phyloP scores from a whole-genome alignment of 2,797 vertebrate genomes.

The Siniperca scherzeri region DNA sequence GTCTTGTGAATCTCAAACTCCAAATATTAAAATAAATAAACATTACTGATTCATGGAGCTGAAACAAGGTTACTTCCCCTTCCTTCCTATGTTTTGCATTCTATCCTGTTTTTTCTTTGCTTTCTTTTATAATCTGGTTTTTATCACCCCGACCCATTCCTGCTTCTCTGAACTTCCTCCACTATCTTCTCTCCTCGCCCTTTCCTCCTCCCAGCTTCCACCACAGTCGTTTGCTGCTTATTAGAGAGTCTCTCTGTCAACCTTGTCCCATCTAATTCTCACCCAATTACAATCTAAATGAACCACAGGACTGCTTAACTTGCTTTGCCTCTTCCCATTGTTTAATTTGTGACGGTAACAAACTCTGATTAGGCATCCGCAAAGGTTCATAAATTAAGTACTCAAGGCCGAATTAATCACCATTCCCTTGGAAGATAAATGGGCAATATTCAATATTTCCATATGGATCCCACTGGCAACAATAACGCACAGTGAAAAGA shows the following conservation, averaged over 20 bases:
- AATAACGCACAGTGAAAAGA: conserved; percentile 33
- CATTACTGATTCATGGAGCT: too few relatives aligned
- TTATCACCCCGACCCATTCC: not conserved
- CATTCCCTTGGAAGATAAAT: conserved; percentile 63
- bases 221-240: conserved; percentile 71
- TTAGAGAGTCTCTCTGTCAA: conserved; percentile 77
- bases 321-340: conserved; percentile 78
- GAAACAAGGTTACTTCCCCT: not conserved
- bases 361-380: conserved; percentile 75
- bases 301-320: conserved; percentile 79
- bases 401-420: conserved; percentile 76
- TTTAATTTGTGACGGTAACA: conserved; percentile 83
- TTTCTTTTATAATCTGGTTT: not conserved
- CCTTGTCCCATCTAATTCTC: conserved; percentile 79
- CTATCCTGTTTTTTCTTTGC: not conserved
- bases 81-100: too few relatives aligned
- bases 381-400: conserved; percentile 79
- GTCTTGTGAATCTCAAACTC: not conserved
- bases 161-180: conserved; percentile 1
- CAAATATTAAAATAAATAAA: not conserved
- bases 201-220: conserved; percentile 48
- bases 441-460: conserved; percentile 69
- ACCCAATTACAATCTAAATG: conserved; percentile 84
- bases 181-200: conserved; percentile 6
- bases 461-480: conserved; percentile 52